Percentiles rank a stretch among this genome's conserved stretches.
phyloP scores from a whole-genome alignment of 2,888 invertebrate genomes.

The Mimumesa dahlbomi region DNA sequence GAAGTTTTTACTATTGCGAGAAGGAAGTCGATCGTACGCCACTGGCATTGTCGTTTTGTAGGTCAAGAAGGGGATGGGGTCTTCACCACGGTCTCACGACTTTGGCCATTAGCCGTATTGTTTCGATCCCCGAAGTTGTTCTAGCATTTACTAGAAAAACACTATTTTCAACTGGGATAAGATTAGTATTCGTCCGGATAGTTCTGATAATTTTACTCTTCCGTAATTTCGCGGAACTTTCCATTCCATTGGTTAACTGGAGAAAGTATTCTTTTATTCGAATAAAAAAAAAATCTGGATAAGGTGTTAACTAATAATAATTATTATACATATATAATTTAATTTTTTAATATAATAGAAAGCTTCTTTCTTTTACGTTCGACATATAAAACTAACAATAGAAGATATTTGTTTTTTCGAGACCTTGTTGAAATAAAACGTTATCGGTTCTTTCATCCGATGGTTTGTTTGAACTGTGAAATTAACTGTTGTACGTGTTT shows the following conservation, averaged over 20 bases:
- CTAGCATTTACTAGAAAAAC: conserved; percentile 53
- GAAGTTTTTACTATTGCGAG: conserved; percentile 64
- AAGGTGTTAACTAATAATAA: background rate
- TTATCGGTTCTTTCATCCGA: too few species aligned
- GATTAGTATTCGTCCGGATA: conserved; percentile 12
- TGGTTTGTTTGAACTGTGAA: too few species aligned
- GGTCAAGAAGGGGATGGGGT: conserved; percentile 33
- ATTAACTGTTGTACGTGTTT: too few species aligned
- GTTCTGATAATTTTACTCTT: background rate
- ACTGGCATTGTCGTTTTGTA: conserved; percentile 49
- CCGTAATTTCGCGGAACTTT: background rate
- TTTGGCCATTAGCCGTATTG: conserved; percentile 69
- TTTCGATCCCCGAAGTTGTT: conserved; percentile 60
- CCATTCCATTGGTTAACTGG: background rate
- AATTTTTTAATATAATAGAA: too few species aligned
- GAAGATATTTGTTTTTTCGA: too few species aligned
- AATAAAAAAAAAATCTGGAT: too few species aligned
- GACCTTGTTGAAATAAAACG: too few species aligned
- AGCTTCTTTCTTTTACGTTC: too few species aligned
- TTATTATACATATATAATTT: too few species aligned
- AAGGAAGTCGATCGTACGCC: conserved; percentile 39
- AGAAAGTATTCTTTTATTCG: too few species aligned
- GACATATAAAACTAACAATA: too few species aligned
- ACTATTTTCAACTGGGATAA: conserved; percentile 5
- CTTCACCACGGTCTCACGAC: conserved; percentile 43